Conservation (phyloP, 1,140 invertebrate genomes). For the Drosophila cardini region DNA sequence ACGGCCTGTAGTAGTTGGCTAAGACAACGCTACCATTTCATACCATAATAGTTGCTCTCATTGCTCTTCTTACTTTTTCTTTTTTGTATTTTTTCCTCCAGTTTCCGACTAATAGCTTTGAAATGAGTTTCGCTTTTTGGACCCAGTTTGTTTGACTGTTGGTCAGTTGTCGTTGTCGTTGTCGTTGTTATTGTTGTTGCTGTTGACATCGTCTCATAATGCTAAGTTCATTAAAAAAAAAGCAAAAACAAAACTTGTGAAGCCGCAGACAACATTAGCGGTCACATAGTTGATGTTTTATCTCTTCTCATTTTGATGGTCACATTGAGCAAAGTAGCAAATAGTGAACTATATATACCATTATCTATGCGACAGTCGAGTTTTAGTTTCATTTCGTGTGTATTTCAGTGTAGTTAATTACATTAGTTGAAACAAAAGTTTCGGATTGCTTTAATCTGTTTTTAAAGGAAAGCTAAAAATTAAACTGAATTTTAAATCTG, state of each 20-base stretch:
- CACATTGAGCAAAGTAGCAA: constrained; percentile 2
- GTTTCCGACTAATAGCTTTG: constrained; percentile 75
- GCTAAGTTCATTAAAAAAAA: constrained; percentile 41
- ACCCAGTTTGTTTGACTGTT: constrained; percentile 39
- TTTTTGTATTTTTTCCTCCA: constrained; percentile 25
- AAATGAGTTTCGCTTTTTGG: constrained; percentile 75
- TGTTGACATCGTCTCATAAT: constrained; percentile 23
- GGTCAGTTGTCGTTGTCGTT: constrained; percentile 19
- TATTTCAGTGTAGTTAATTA: neutral
- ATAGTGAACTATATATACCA: neutral
- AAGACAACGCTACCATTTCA: constrained; percentile 18
- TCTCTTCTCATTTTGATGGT: neutral
- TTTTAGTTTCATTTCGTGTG: constrained; percentile 1
- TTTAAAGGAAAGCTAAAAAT: no score
- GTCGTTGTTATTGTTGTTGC: constrained; percentile 9
- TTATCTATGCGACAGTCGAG: neutral
- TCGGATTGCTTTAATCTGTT: no score
- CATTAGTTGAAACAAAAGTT: neutral
- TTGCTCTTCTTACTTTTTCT: neutral
- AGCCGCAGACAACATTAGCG: constrained; percentile 71
- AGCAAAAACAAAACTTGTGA: no score
- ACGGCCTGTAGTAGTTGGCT: constrained; percentile 34
- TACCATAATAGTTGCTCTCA: constrained; percentile 29
- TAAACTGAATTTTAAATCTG: no score
- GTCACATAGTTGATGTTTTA: constrained; percentile 43